Percentiles rank a stretch among this genome's conserved stretches.
Evolutionary conservation across 2,113 vertebrate genomes (phyloP).

Genomic region (Solea senegalensis): DNA sequence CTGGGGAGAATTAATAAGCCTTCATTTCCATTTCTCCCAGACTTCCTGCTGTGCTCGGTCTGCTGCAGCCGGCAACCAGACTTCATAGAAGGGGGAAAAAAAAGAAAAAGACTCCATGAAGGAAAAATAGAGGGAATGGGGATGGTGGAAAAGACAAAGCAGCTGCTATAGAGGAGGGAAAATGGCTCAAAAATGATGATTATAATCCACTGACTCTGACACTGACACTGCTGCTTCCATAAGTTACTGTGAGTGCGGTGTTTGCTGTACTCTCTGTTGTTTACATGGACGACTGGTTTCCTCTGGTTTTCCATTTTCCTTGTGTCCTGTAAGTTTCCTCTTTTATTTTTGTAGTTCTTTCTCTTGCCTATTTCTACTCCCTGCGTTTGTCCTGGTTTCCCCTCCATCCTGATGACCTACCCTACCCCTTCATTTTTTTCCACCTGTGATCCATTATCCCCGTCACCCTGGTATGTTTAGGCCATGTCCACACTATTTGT

Average conservation of each 20-base stretch:
- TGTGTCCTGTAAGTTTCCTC: no score
- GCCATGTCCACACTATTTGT: no score
- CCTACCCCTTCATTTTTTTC: no score
- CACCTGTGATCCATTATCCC: no score
- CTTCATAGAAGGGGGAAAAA: slow-evolving; percentile 11
- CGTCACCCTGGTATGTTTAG: no score
- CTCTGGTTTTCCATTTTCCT: no score
- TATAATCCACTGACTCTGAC: slow-evolving; percentile 46
- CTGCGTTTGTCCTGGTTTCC: no score
- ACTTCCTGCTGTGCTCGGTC: slow-evolving; percentile 60
- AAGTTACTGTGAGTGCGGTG: slow-evolving; percentile 33
- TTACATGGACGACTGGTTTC: background rate
- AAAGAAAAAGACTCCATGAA: background rate
- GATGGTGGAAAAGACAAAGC: slow-evolving; percentile 21
- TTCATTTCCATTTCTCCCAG: slow-evolving; percentile 70
- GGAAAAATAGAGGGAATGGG: background rate
- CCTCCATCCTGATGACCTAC: no score
- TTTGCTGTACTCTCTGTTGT: slow-evolving; percentile 27
- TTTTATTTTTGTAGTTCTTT: no score
- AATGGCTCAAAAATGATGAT: slow-evolving; percentile 51
- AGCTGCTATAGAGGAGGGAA: slow-evolving; percentile 7
- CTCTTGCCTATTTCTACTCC: no score
- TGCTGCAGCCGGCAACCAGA: slow-evolving; percentile 53
- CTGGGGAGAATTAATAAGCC: slow-evolving; percentile 75
- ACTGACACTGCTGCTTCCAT: slow-evolving; percentile 13